A percentile compares a stretch with the other conserved stretches of the same genome.
phyloP scores from a whole-genome alignment of 37 sponge, comb jelly and placozoan species.

The Lycopodina hypogea region DNA sequence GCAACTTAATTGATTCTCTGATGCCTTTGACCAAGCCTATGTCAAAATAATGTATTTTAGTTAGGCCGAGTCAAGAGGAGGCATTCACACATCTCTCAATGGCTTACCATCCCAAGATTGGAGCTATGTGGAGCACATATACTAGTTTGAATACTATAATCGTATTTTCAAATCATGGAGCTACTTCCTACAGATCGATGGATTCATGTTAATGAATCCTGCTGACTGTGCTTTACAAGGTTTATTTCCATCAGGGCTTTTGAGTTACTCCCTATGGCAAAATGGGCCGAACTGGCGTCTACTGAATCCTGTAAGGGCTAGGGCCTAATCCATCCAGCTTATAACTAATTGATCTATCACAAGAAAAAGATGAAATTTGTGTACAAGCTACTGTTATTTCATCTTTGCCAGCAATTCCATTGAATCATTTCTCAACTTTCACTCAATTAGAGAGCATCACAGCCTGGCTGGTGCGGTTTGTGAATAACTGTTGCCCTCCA shows the following conservation, averaged over 20 bases:
- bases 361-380: neutral
- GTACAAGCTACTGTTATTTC: neutral
- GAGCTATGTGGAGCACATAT: conserved; percentile 40
- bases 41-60: conserved; percentile 33
- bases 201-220: too few relatives aligned
- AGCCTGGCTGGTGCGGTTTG: conserved; percentile 38
- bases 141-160: conserved; percentile 14
- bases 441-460: conserved; percentile 25
- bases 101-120: conserved; percentile 26
- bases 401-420: neutral
- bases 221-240: too few relatives aligned
- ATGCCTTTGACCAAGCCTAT: conserved; percentile 21
- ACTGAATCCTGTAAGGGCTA: too few relatives aligned
- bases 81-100: conserved; percentile 5
- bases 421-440: too few relatives aligned
- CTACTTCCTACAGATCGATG: too few relatives aligned
- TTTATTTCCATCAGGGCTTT: conserved; percentile 27
- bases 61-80: conserved; percentile 8
- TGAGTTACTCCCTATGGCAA: conserved; percentile 33
- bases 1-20: too few relatives aligned
- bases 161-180: too few relatives aligned
- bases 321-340: too few relatives aligned
- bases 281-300: too few relatives aligned
- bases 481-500: conserved; percentile 15
- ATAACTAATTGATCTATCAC: too few relatives aligned